Evolutionary conservation across 2,113 vertebrate genomes (phyloP).

Genomic region (Malaclemys terrapin): DNA sequence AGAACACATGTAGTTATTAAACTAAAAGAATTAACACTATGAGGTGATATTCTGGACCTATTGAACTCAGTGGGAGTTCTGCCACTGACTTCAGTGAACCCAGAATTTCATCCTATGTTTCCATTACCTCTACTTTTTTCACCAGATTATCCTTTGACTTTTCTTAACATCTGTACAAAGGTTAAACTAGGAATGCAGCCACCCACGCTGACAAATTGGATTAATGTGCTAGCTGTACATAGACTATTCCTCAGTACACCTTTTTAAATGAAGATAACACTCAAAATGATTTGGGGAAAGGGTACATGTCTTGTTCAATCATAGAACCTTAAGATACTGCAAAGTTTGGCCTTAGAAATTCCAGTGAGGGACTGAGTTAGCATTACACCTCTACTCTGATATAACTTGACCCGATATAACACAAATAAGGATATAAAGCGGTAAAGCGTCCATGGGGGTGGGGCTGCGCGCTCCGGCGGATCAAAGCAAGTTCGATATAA

Average conservation of each 20-base stretch:
- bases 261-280: background rate
- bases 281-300: background rate
- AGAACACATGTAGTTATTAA: background rate
- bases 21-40: background rate
- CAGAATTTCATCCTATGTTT: background rate
- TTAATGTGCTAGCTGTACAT: background rate
- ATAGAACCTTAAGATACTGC: background rate
- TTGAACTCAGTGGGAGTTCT: background rate
- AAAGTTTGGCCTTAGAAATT: background rate
- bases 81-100: background rate
- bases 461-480: no score
- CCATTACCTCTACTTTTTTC: background rate
- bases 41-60: rapidly evolving
- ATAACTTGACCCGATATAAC: no score
- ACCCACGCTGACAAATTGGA: background rate
- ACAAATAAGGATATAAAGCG: no score
- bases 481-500: no score
- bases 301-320: background rate
- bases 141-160: background rate
- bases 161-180: background rate
- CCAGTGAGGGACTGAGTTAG: background rate
- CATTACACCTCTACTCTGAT: no score
- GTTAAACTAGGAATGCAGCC: background rate
- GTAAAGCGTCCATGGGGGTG: no score
- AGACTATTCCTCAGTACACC: background rate